Evolutionary conservation across 2,797 vertebrate genomes (phyloP).

Genomic region (Pantherophis alleghaniensis): DNA sequence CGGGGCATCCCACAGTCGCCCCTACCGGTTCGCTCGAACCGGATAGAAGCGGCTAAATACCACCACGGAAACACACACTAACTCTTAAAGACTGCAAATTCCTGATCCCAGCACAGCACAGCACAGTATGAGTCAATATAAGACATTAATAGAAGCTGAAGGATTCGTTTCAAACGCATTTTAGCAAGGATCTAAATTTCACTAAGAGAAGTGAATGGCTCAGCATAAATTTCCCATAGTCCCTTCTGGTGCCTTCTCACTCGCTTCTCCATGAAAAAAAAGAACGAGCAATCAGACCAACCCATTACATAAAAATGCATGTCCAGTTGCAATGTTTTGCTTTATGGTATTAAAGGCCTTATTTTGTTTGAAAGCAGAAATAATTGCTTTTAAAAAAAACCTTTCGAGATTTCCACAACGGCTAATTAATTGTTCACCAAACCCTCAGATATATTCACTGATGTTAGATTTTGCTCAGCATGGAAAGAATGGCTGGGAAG

Average conservation of each 20-base stretch:
- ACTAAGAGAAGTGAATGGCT: background rate
- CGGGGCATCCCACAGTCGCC: too few species aligned
- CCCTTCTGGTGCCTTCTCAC: background rate
- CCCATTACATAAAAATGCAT: too few species aligned
- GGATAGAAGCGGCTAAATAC: too few species aligned
- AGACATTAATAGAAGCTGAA: background rate
- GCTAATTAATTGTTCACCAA: constrained; percentile 59
- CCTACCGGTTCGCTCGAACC: too few species aligned
- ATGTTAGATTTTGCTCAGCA: constrained; percentile 1
- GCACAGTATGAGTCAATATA: background rate
- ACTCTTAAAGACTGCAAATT: background rate
- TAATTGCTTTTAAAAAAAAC: constrained; percentile 15
- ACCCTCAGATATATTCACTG: constrained; percentile 35
- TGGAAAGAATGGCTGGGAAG: background rate
- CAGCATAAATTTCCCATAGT: background rate
- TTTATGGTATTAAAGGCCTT: constrained; percentile 44
- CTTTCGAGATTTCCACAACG: constrained; percentile 46
- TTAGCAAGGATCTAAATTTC: background rate
- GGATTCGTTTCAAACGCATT: background rate
- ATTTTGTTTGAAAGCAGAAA: constrained; percentile 44
- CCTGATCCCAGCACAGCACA: background rate
- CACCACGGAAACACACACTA: background rate
- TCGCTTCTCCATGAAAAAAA: constrained; percentile 15
- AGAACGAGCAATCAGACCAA: background rate
- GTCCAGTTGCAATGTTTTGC: background rate